These are phyloP conservation scores for Mnemiopsis leidyi DNA, from an alignment of 37 sponge, comb jelly and placozoan species.

Conservation along the genomic window DNA sequence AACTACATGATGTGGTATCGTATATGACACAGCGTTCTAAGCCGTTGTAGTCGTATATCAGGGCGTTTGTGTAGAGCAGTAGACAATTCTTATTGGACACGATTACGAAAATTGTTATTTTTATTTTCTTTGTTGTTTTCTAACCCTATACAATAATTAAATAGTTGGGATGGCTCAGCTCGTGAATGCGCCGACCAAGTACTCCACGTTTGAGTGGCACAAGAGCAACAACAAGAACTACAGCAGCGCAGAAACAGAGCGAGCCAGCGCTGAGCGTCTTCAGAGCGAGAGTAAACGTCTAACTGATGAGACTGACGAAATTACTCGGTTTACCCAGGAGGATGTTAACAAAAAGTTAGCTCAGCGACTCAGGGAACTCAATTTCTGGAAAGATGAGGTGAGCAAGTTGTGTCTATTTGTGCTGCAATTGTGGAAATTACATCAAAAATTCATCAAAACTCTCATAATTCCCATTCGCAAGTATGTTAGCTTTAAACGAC, in stretches of 20 bases:
- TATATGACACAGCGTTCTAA: neutral
- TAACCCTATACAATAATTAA: neutral
- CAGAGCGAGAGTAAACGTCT: constrained; percentile 83
- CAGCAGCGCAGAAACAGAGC: constrained; percentile 76
- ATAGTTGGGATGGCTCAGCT: constrained; percentile 48
- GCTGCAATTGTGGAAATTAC: too few species aligned
- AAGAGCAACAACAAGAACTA: constrained; percentile 78
- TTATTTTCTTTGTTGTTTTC: neutral
- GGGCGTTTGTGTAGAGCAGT: too few species aligned
- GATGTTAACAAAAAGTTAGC: constrained; percentile 82
- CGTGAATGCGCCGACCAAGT: constrained; percentile 78
- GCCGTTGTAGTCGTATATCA: neutral
- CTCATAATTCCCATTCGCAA: too few species aligned
- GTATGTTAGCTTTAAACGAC: too few species aligned
- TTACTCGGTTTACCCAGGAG: constrained; percentile 74
- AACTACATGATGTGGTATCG: neutral
- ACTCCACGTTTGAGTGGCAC: constrained; percentile 87
- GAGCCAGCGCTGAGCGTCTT: constrained; percentile 80
- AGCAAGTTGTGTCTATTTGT: too few species aligned
- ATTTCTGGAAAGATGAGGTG: constrained; percentile 93
- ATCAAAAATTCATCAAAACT: neutral
- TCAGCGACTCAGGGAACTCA: constrained; percentile 77
- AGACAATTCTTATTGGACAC: too few species aligned
- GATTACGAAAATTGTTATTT: too few species aligned
- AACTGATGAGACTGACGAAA: constrained; percentile 76